Base-by-base conservation (phyloP, 2,797 vertebrate genomes). In the Enteromius thamalakanensis region DNA sequence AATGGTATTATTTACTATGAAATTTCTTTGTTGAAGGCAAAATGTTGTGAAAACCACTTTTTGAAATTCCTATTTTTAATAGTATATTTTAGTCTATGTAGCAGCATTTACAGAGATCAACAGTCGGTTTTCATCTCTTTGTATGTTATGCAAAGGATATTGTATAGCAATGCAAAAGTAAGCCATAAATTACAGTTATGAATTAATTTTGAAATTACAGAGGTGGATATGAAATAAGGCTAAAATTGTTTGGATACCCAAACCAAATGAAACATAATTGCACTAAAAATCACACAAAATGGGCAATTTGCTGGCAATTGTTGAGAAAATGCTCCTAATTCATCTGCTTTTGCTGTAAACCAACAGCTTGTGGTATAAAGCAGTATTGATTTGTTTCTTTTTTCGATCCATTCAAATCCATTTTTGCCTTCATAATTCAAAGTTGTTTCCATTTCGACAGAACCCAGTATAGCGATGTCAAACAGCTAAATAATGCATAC, bases 221-320 rank as follows among this genome's bases (percentile, higher is more conserved):
- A 21, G 26, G 15, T 74, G 47, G 51, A n/a, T 34, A 34, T 34
- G 47, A n/a, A 10, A 53, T 34, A 53, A 53, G 11, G 29, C 29
- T 74, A 21, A 55, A 21, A 34, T 21, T 37, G 32, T 53, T 40
- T 76, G 21, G 21, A 58, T 5, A 17, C 32, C 6, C n/a, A 37
- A 58, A 75, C 11, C 10, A 75, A 58, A 75, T 37, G 14, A 55
- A 75, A 55, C 2, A 75, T 37, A 75, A 40, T 17, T 58, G 51
- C 53, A 23, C 15, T 5, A 72, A 72, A 49, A 29, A 4, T n/a
- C n/a, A n/a, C 12, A 40, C 21, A 55, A 75, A 17, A 23, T 26
- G 0, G 23, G n/a, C 53, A 42, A 42, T 60, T 60, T 42, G 2
- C 8, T 42, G 53, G 14, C 2, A 60, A 11, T 60, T 76, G 32